Base-by-base conservation (phyloP, 2,888 invertebrate species). In the Sussaba pulchella region DNA sequence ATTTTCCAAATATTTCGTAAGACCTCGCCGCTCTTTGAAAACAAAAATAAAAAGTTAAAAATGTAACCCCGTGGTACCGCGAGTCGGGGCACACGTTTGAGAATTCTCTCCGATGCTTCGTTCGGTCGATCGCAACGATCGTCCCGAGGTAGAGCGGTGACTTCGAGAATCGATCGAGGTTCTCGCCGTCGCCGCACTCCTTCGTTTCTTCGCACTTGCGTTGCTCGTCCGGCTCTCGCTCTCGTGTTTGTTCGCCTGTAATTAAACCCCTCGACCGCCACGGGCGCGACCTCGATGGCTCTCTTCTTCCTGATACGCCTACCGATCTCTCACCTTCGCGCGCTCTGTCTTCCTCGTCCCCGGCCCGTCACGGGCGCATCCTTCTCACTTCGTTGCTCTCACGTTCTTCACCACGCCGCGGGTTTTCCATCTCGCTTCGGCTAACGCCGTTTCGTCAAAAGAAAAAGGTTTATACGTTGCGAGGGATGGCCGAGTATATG, bases 161-260 rank as follows among this genome's bases (percentile, higher is more conserved):
- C 78, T 79, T 81, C 61, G 72, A 61, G 66, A 81, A 81, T 89
- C 89, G 90, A 91, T 90, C 90, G 88, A 87, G 83, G 88, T 87
- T 84, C 87, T 82, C 43, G 57, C 8, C 69, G 12, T 70, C 50
- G 50, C 26, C 36, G 77, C 72, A 71, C 69, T 76, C 73, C 47
- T 21, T 72, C 47, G 41, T 50, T 67, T 45, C 59, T 61, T 69
- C 54, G 59, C 70, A 61, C 61, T 41, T 57, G 76, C 57, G 57
- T 36, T 57, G 17, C 17, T 12, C 69, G 69, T 57, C 47, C 24
- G 41, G 74, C 31, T 31, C 67, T 78, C 69, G 66, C 72, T 78
- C 63, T 63, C 59, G 64, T 82, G 78, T 83, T 82, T 83, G 83
- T 87, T 82, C 84, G 85, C 80, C 86, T 85, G 87, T 88, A 88